These are phyloP conservation scores for Scaeva pyrastri DNA, from an alignment of 2,888 invertebrate genomes.

Conservation along the genomic window DNA sequence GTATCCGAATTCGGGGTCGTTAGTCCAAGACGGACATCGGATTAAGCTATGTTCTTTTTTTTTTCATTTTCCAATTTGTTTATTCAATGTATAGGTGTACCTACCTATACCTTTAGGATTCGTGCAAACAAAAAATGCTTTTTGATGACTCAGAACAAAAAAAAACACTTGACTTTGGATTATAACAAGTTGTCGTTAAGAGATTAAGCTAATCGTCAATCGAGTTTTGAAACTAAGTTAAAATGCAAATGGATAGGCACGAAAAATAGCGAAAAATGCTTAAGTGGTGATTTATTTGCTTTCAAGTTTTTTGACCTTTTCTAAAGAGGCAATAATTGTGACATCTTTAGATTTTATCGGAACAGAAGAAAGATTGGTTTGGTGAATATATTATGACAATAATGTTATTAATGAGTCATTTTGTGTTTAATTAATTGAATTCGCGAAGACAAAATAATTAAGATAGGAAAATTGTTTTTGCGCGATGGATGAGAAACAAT, in stretches of 20 bases:
- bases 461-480: no score
- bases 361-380: background rate
- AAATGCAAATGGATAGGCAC: background rate
- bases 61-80: background rate
- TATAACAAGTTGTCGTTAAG: slow-evolving; percentile 13
- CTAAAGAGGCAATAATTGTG: no score
- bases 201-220: slow-evolving; percentile 18
- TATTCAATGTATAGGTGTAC: no score
- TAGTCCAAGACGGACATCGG: slow-evolving; percentile 9
- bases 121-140: background rate
- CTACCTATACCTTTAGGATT: no score
- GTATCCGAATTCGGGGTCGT: slow-evolving; percentile 3
- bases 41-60: slow-evolving; percentile 4
- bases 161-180: slow-evolving; percentile 26
- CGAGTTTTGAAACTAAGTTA: background rate
- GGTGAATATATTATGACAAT: background rate
- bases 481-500: no score
- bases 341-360: no score
- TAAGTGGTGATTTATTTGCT: no score
- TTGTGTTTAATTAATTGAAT: background rate
- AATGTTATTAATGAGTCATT: background rate
- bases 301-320: background rate
- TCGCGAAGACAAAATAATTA: no score
- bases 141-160: slow-evolving; percentile 11
- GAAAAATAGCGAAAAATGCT: no score